Evolutionary conservation across 2,797 vertebrate genomes (phyloP), one percentile per base, ranked within the genome.

Genomic region (Thunnus albacares): DNA sequence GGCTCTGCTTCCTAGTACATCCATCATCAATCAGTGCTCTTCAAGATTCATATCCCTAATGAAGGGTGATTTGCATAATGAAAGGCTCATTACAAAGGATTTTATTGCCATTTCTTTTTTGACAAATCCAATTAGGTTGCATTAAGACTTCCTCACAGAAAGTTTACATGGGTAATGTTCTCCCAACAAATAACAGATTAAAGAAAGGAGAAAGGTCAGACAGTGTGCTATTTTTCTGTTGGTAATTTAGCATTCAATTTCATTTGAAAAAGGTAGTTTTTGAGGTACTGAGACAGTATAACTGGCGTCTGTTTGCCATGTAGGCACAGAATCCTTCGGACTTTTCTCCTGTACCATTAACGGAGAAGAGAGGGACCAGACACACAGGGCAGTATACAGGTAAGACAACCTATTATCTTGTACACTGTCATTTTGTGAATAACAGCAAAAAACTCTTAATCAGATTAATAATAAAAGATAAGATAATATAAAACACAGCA

Each of bases 281-380:
- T 5, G 45, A 24, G 35, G 1, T 11, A 24, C 56, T 69, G 3
- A 15, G 30, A 49, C 5, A 2, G 4, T 63, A 14, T 71, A 55
- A 75, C 3, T 33, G 22, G 3, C 81, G 2, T 75, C 24, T 68
- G 12, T 82, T 78, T 83, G 15, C 45, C n/a, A 35, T 26, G 0
- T 69, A 99, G 98, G 98, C 90, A 99, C 98, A 1, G 98, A 99
- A 89, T 99, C 98, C 14, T 99, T 99, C 49, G 98, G 98, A 60
- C 95, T 99, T 67, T 99, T 99, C 85, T 99, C 98, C 8, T 99
- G 98, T 88, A 94, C 95, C 82, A 96, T 99, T 86, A 97, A 98
- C 0, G 98, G 98, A 2, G 97, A 99, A 87, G 98, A 99, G 88
- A 93, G 96, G 77, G 98, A 99, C 80, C 98, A 99, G 91, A 99